These are phyloP conservation scores for Sebastes fasciatus DNA, from an alignment of 2,113 vertebrate genomes.

Conservation along the genomic window DNA sequence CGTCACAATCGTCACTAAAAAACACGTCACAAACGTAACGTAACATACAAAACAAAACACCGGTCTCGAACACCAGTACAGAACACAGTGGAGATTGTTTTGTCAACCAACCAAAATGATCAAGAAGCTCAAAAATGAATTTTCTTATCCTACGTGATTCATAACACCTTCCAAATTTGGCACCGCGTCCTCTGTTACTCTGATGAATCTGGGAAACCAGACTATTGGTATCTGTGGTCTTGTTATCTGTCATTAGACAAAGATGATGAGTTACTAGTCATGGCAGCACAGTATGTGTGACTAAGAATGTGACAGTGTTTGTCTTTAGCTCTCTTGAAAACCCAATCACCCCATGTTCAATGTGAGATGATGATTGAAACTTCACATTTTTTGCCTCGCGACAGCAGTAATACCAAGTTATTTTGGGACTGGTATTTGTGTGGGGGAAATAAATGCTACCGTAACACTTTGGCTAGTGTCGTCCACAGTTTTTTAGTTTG, in stretches of 20 bases:
- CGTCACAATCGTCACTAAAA: no score
- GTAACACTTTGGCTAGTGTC: background rate
- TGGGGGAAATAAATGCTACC: background rate
- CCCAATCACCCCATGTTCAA: background rate
- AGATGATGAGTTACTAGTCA: background rate
- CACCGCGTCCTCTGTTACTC: background rate
- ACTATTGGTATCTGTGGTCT: background rate
- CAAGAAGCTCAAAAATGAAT: background rate
- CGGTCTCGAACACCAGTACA: no score
- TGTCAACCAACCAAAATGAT: no score
- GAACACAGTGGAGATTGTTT: no score
- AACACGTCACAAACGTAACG: no score
- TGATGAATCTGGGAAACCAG: background rate
- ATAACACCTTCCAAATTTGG: background rate
- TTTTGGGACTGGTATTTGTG: constrained; percentile 14
- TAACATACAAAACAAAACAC: no score
- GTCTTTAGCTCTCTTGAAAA: background rate
- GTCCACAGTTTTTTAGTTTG: background rate
- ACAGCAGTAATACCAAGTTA: background rate
- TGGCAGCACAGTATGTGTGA: background rate
- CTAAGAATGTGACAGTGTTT: background rate
- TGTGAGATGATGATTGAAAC: background rate
- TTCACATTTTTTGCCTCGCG: background rate
- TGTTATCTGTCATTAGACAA: background rate
- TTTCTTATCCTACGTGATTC: background rate